Base-by-base conservation (phyloP, 2,797 vertebrate genomes). In the Enteromius argenteus region DNA sequence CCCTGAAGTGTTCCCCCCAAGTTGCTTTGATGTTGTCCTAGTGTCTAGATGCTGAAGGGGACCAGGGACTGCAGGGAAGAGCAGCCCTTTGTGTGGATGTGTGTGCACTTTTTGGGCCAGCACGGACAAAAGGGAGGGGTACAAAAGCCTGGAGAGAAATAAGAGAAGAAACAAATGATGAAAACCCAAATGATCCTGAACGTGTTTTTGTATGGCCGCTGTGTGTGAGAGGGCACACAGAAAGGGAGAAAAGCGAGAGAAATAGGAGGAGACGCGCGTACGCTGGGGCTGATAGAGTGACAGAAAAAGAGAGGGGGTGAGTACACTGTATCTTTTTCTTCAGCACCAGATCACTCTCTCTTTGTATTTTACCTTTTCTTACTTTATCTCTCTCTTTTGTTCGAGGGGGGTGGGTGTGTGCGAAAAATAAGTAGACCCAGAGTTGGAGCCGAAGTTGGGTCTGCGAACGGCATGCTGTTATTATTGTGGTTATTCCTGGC, bases 11-110 rank as follows among this genome's bases (percentile, higher is more conserved):
- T 93, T 92, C 95, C 95, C 96, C 91, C 94, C 91, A 93, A 96
- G 91, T 95, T 92, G 94, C 95, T 96, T 96, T 95, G 95, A 95
- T 95, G 95, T 94, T 95, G 94, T 92, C 95, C 95, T 91, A 89
- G 94, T 92, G 95, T 93, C 95, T 95, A 87, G 93, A 92, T 91
- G 91, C 94, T 93, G 85, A 89, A 93, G 91, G 89, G 88, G 95
- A 92, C 92, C 93, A 87, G 92, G 92, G 91, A 91, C 89, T 91
- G 92, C 92, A 88, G 92, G 92, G 90, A 89, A 93, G 92, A 91
- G 92, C 91, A 91, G 91, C 91, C 85, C 92, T 93, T 93, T 93
- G 90, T 93, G 91, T 92, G 92, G 92, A 94, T 90, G 88, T 93
- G 89, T 93, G 87, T 92, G 90, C 92, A 91, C 91, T 93, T 91